Base-by-base conservation (phyloP, 2,113 vertebrate species). In the Tachysurus vachellii region DNA sequence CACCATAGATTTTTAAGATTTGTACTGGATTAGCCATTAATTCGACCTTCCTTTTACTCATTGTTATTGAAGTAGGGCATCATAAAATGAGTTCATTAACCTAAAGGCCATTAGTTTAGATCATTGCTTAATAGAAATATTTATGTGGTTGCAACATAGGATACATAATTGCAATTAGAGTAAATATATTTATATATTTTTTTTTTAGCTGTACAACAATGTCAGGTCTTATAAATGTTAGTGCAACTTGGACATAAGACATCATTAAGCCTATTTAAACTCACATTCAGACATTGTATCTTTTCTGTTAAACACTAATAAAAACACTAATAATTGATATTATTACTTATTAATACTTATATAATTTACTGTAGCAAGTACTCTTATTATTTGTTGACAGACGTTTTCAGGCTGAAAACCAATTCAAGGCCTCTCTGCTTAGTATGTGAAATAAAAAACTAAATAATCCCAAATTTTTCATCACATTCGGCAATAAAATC, bases 1-100 rank as follows among this genome's bases (percentile, higher is more conserved):
- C 17, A 21, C 17, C 36, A 44, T 3, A 44, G 70, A 23, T 44
- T 73, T 44, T 28, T 6, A 66, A 57, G 10, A 19, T 42, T 61
- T 17, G 31, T 75, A 53, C 53, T 13, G 31, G 21, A 50, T 76
- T 73, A 53, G 23, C 26, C 1, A 17, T 50, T 50, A 53, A 50
- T 61, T 31, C 82, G 53, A 47, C 57, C 53, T 57, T 54, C 31
- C 21, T 23, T 19, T 59, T 21, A 59, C 36, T 66, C 26, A 76
- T 31, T 57, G 59, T 70, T 79, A 47, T 80, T 84, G 14, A 84
- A 17, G 56, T 23, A 9, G 26, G n/a, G 76, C 66, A 61, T 82
- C 68, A 82, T 54, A 56, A 19, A 75, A 76, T 42, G 42, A 80
- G 83, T 81, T 85, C 42, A 85, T 57, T 77, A 70, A 82, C 79